These are phyloP conservation scores for Helicolenus hilgendorfi DNA, from an alignment of 2,797 vertebrate species.

Conservation along the genomic window DNA sequence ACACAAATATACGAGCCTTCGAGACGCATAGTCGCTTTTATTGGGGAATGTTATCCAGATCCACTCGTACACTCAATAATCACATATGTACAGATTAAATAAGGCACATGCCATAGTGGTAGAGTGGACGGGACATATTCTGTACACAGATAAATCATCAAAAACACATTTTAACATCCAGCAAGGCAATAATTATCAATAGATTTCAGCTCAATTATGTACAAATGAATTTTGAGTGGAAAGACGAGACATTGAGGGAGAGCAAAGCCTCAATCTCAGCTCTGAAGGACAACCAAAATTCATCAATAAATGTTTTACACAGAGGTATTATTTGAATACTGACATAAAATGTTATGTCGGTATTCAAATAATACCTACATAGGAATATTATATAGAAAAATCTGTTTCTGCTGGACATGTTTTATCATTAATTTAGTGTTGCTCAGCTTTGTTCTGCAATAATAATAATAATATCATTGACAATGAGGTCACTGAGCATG, in stretches of 20 bases:
- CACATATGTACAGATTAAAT: conserved; percentile 92
- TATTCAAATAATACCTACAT: neutral
- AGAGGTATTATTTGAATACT: conserved; percentile 27
- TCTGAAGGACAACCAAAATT: neutral
- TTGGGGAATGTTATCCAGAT: conserved; percentile 69
- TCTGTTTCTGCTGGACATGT: neutral
- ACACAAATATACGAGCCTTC: neutral
- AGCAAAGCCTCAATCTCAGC: neutral
- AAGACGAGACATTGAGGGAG: conserved; percentile 1
- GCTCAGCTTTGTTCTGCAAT: neutral
- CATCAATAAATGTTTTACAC: neutral
- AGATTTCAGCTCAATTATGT: conserved; percentile 56
- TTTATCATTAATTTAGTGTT: conserved; percentile 17
- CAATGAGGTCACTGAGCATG: conserved; percentile 55
- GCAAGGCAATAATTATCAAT: conserved; percentile 61
- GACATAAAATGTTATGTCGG: conserved; percentile 7
- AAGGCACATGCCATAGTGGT: conserved; percentile 93
- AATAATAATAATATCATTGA: conserved; percentile 25
- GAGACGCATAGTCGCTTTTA: conserved; percentile 34
- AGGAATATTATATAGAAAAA: conserved; percentile 18
- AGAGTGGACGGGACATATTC: conserved; percentile 87
- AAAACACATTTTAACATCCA: conserved; percentile 72
- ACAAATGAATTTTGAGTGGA: conserved; percentile 45
- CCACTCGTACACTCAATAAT: conserved; percentile 77
- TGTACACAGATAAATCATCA: conserved; percentile 70